phyloP scores from a whole-genome alignment of 2,888 invertebrate species.

The Imbricaverruca yamaguchii region DNA sequence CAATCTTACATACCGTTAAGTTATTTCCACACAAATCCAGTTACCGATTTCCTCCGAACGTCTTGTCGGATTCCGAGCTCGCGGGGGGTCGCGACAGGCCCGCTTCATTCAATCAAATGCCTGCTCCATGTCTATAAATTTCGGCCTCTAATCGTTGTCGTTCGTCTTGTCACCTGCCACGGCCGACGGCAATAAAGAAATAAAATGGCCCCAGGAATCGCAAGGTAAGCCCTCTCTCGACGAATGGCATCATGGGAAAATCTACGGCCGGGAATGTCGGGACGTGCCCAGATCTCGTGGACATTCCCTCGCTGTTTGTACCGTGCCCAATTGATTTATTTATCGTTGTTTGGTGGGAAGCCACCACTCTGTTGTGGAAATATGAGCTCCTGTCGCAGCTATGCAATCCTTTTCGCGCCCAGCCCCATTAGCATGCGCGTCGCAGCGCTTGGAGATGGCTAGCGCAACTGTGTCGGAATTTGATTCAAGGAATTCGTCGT shows the following conservation, averaged over 20 bases:
- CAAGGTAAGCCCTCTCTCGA: not conserved
- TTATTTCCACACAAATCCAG: not conserved
- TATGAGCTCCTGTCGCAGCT: not conserved
- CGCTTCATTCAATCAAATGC: constrained; percentile 4
- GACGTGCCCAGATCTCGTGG: not conserved
- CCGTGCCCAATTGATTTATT: constrained; percentile 16
- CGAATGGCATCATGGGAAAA: not conserved
- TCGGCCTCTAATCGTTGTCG: constrained; percentile 1
- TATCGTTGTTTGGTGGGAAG: constrained; percentile 10
- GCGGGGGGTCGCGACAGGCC: not conserved
- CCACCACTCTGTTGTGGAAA: not conserved
- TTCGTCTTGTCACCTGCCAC: constrained; percentile 4
- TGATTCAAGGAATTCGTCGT: not conserved
- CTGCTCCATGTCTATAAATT: constrained; percentile 2
- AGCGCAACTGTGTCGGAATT: not conserved
- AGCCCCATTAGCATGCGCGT: not conserved
- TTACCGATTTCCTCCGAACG: not conserved
- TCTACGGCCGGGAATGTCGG: not conserved
- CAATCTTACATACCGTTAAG: not conserved
- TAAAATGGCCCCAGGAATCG: constrained; percentile 5
- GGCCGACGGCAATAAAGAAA: constrained; percentile 5
- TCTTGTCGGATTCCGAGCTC: not conserved
- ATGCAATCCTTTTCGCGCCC: not conserved
- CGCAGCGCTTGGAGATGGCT: not conserved
- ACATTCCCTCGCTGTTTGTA: not conserved